A percentile compares a stretch with the other conserved stretches of the same genome.
Evolutionary conservation across 2,113 vertebrate genomes (phyloP).

Genomic region (Atrichornis clamosus): DNA sequence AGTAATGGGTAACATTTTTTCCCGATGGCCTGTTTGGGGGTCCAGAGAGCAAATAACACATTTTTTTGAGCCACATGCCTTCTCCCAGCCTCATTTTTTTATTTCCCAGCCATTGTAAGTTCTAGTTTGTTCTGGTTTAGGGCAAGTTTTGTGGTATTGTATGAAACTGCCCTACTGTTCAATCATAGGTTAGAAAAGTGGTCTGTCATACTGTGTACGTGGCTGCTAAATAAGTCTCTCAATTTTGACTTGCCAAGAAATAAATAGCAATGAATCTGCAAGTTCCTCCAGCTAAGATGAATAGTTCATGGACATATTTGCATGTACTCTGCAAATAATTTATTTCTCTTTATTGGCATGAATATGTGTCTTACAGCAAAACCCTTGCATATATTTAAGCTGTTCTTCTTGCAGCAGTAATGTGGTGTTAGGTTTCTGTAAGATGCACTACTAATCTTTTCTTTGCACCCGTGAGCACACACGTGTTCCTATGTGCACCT

Average conservation of each 20-base stretch:
- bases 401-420: background rate
- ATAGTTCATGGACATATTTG: background rate
- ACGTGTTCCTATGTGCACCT: accelerated
- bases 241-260: background rate
- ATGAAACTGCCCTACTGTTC: background rate
- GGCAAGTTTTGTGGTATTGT: background rate
- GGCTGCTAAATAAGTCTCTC: background rate
- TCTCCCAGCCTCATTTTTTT: background rate
- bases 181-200: background rate
- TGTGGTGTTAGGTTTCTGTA: background rate
- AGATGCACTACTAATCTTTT: background rate
- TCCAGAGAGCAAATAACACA: background rate
- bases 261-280: background rate
- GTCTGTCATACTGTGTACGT: background rate
- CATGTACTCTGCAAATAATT: background rate
- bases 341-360: background rate
- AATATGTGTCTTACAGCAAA: background rate
- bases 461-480: background rate
- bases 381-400: background rate
- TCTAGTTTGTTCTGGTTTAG: background rate
- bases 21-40: background rate
- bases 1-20: background rate
- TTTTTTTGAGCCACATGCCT: background rate
- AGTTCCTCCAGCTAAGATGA: background rate
- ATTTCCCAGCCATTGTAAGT: background rate